These are phyloP conservation scores for Rhinogobius similis DNA, from an alignment of 2,113 vertebrate genomes.

Conservation along the genomic window DNA sequence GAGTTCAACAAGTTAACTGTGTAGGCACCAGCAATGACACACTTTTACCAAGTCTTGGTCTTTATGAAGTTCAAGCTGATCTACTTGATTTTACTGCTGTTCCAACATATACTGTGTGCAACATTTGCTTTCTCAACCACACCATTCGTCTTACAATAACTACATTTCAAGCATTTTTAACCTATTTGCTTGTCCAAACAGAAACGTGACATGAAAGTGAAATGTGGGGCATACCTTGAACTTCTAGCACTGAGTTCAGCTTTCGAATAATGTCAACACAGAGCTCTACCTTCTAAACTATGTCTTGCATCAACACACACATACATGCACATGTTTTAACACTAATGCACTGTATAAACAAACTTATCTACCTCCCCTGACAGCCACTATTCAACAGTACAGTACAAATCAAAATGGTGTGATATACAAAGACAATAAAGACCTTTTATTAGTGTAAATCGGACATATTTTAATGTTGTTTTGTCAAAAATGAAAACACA, in stretches of 20 bases:
- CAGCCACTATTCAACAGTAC: background rate
- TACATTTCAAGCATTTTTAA: background rate
- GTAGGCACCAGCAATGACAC: slow-evolving; percentile 62
- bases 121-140: background rate
- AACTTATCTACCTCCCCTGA: background rate
- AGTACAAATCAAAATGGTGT: no score
- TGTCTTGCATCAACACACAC: background rate
- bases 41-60: slow-evolving; percentile 17
- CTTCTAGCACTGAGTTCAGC: background rate
- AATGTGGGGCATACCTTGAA: background rate
- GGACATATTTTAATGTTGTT: background rate
- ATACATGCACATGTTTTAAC: background rate
- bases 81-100: background rate
- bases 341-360: background rate
- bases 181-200: background rate
- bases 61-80: slow-evolving; percentile 9
- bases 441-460: background rate
- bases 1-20: slow-evolving; percentile 68
- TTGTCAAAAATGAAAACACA: background rate
- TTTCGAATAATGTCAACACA: background rate
- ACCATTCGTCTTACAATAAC: background rate
- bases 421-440: background rate
- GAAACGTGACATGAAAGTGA: background rate
- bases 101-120: background rate
- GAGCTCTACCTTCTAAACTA: background rate